A percentile compares a stretch with the other conserved stretches of the same genome.
Conservation (phyloP, 1,140 invertebrate species). For the Halictus rubicundus region DNA sequence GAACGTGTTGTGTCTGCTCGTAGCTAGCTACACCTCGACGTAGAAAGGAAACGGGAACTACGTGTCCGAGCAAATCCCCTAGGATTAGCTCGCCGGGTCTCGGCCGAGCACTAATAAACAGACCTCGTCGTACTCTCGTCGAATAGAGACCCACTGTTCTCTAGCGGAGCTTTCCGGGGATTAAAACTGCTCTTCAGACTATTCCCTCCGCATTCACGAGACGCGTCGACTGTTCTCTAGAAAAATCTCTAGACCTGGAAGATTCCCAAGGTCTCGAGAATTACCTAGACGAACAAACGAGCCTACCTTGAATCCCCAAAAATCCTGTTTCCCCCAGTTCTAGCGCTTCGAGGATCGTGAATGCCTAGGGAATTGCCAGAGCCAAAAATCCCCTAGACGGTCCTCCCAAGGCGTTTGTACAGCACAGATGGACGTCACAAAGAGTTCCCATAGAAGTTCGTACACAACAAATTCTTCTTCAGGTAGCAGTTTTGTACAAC, state of each 20-base stretch:
- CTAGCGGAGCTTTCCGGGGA: background rate
- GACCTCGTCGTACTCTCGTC: background rate
- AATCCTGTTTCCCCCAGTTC: too few relatives aligned
- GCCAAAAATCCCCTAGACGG: background rate
- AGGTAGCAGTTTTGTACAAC: conserved; percentile 13
- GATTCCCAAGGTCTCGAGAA: too few relatives aligned
- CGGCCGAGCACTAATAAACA: background rate
- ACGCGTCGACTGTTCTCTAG: too few relatives aligned
- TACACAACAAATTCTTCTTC: background rate
- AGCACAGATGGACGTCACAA: conserved; percentile 21
- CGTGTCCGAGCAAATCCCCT: background rate
- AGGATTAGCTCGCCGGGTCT: too few relatives aligned
- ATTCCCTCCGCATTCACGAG: background rate
- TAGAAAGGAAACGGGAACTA: background rate
- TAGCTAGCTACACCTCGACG: background rate
- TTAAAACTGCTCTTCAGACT: background rate
- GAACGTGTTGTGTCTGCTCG: conserved; percentile 20
- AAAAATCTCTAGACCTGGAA: too few relatives aligned
- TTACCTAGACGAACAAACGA: background rate
- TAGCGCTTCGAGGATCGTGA: background rate
- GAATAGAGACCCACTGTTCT: background rate
- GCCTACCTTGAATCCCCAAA: too few relatives aligned
- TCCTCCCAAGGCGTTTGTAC: conserved; percentile 28
- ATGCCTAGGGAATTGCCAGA: background rate
- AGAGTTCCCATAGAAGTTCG: background rate